Base-by-base conservation (phyloP, 2,888 invertebrate species). In the Scaptomyza parva region DNA sequence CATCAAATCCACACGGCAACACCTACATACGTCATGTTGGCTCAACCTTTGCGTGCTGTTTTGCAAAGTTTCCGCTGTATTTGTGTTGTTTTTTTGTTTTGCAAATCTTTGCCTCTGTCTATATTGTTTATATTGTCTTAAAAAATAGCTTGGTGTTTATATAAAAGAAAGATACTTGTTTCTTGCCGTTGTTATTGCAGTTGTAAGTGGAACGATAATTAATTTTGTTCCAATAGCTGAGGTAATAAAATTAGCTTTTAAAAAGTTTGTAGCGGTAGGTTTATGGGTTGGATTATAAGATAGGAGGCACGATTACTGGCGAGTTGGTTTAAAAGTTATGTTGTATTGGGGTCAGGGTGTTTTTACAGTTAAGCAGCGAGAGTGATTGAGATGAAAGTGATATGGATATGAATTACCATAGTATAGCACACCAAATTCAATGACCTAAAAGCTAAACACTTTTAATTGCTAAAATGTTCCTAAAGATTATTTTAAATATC, bases 51-150 rank as follows among this genome's bases (percentile, higher is more conserved):
- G 81, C 88, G 81, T 82, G 81, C 62, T 53, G 50, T 4, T 39
- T 65, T 18, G 47, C 18, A 18, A 72, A 69, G 71, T 82, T 85
- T 45, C 60, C 17, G 35, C 35, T 35, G 5, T 1, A 2, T 28
- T n/a, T 1, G n/a, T n/a, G n/a, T 33, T 43, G 4, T 20, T 24
- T 17, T 9, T 37, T 9, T 5, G n/a, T 37, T 37, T 37, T 33
- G 64, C 66, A 51, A 58, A 71, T 76, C 69, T 76, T 57, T 63
- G 50, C 54, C 18, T 53, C 39, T 17, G 20, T 45, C 58, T 76
- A 47, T 62, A 64, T 74, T 87, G 82, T 82, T 78, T 81, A 60
- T 85, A 63, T 77, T 74, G 65, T 66, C 84, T 86, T 85, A 66
- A 84, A 67, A 62, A 63, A 58, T 66, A 64, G 64, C 52, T 54